These are phyloP conservation scores for Mus spretus DNA, from an alignment of 2,797 vertebrate species.

Conservation along the genomic window DNA sequence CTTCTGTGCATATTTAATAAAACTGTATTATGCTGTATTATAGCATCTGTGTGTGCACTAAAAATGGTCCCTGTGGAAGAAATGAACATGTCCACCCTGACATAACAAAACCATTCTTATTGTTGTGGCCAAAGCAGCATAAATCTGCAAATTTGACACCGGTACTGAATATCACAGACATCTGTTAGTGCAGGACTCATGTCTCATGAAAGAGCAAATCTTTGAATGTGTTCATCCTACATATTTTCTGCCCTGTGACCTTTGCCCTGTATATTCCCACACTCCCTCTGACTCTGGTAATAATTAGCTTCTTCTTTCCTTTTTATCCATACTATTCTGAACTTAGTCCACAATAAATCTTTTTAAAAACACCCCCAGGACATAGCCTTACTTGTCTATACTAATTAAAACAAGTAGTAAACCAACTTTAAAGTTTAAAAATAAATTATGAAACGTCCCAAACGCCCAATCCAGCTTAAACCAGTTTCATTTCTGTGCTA, in stretches of 20 bases:
- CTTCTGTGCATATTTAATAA: background rate
- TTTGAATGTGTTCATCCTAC: too few species aligned
- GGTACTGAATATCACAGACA: background rate
- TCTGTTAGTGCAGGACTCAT: fast-evolving
- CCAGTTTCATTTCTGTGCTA: constrained; percentile 62
- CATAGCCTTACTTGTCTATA: background rate
- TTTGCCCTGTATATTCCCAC: background rate
- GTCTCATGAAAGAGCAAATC: fast-evolving
- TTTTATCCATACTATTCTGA: background rate
- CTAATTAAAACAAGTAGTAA: constrained; percentile 35
- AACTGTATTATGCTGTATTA: background rate
- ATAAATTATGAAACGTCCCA: constrained; percentile 2
- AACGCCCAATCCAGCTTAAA: constrained; percentile 17
- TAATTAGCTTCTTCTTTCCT: background rate
- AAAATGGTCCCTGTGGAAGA: background rate
- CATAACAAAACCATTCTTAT: too few species aligned
- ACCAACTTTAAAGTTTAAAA: constrained; percentile 7
- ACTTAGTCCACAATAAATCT: background rate
- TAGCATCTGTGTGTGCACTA: background rate
- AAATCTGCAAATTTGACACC: background rate
- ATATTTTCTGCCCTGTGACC: background rate
- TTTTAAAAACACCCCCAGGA: background rate
- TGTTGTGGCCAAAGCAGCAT: background rate
- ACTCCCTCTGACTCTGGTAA: background rate
- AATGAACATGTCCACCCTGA: background rate